These are phyloP conservation scores for Denticeps clupeoides DNA, from an alignment of 2,797 vertebrate genomes.

Conservation along the genomic window DNA sequence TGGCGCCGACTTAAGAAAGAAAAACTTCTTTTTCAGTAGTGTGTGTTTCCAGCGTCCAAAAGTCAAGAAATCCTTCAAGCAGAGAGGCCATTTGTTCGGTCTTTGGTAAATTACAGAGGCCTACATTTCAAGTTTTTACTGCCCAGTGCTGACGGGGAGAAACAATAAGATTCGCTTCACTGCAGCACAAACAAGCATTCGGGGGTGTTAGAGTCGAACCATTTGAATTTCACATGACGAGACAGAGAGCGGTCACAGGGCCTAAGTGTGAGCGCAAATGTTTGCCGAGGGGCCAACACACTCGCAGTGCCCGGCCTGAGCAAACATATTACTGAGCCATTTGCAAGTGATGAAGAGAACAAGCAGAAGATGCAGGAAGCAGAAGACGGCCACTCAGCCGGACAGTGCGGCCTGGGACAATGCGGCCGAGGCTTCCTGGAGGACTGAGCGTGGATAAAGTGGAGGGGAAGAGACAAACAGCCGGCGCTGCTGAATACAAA, in stretches of 20 bases:
- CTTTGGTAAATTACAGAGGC: no score
- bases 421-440: slow-evolving; percentile 5
- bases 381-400: background rate
- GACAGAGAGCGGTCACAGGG: slow-evolving; percentile 40
- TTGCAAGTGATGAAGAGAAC: slow-evolving; percentile 59
- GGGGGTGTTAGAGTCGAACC: slow-evolving; percentile 10
- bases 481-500: background rate
- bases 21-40: no score
- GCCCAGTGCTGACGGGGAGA: no score
- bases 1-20: no score
- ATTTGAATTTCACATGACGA: slow-evolving; percentile 44
- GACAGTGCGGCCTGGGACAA: slow-evolving; percentile 24
- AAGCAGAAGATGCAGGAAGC: background rate
- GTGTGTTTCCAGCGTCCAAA: no score
- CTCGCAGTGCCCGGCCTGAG: slow-evolving; percentile 37
- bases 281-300: slow-evolving; percentile 49
- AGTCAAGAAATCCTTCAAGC: no score
- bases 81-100: no score
- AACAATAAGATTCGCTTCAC: background rate
- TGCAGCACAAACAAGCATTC: background rate
- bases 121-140: no score
- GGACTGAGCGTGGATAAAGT: background rate
- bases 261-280: slow-evolving; percentile 63
- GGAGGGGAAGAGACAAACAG: background rate
- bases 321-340: slow-evolving; percentile 70